Conservation (phyloP, 1,140 invertebrate species). For the Drosophila bifasciata region DNA sequence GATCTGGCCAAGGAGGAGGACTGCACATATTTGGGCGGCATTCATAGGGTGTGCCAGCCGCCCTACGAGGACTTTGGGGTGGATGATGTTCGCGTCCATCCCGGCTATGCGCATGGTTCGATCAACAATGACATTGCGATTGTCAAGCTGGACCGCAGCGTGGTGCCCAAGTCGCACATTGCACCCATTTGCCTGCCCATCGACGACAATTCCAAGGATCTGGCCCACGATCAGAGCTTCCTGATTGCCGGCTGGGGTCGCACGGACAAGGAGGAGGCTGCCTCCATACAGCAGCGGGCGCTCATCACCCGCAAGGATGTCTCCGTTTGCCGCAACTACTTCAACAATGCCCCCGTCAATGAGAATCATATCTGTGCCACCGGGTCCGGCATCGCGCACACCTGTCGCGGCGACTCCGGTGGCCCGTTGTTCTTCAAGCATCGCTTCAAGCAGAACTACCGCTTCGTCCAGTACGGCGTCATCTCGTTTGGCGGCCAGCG, state of each 20-base stretch:
- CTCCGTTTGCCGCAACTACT: slow-evolving; percentile 54
- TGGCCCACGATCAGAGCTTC: slow-evolving; percentile 56
- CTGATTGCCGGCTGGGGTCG: slow-evolving; percentile 75
- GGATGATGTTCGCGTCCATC: slow-evolving; percentile 86
- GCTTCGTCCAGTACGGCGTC: slow-evolving; percentile 72
- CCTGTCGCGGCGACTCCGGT: slow-evolving; percentile 90
- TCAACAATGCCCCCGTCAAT: slow-evolving; percentile 41
- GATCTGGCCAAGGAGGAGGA: slow-evolving; percentile 85
- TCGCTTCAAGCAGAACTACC: slow-evolving; percentile 35
- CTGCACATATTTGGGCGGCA: slow-evolving; percentile 81
- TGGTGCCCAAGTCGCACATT: slow-evolving; percentile 64
- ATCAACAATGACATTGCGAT: slow-evolving; percentile 89
- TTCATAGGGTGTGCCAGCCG: slow-evolving; percentile 82
- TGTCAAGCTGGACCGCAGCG: slow-evolving; percentile 74
- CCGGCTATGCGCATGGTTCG: slow-evolving; percentile 85
- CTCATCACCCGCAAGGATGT: slow-evolving; percentile 38
- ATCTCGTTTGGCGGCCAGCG: slow-evolving; percentile 60
- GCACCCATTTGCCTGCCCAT: slow-evolving; percentile 75
- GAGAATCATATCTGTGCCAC: slow-evolving; percentile 88
- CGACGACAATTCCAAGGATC: slow-evolving; percentile 15
- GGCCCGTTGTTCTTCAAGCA: slow-evolving; percentile 86
- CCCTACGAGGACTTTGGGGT: slow-evolving; percentile 85
- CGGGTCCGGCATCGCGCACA: slow-evolving; percentile 86
- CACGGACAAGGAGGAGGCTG: slow-evolving; percentile 35
- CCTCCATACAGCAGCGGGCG: slow-evolving; percentile 50